Base-by-base conservation (phyloP, 2,113 vertebrate genomes). In the Salvelinus fontinalis region DNA sequence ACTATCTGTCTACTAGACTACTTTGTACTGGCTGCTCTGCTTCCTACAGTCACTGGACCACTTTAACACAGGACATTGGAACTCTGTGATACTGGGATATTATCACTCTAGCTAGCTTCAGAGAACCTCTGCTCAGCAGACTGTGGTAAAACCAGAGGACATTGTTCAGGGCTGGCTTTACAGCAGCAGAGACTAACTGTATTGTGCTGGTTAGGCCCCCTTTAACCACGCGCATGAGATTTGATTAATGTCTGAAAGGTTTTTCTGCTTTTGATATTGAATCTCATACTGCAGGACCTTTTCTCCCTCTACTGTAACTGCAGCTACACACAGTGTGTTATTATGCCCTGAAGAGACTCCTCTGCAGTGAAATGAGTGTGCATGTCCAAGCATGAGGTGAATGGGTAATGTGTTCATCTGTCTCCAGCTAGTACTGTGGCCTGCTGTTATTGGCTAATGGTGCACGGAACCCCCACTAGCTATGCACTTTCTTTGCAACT, bases 201-300 rank as follows among this genome's bases (percentile, higher is more conserved):
- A 62, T 62, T 62, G n/a, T 22, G 5, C n/a, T 62, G 3, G n/a
- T 24, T 24, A 62, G 2, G n/a, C n/a, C 60, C 66, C 73, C 73
- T 79, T 88, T 81, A 83, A 81, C 82, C 82, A 75, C 69, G 64
- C 84, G 82, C 81, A 83, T 77, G 88, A 89, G 88, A 90, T 89
- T 83, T 86, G 83, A 81, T 79, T 77, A 76, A 82, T 86, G 80
- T 79, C 81, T 82, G 84, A 79, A 64, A 72, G 78, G 84, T 81
- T 89, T 34, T 44, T 44, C 86, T 77, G 81, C 80, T 26, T 79
- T 68, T 75, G 69, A 75, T 44, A 67, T 54, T 76, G 65, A 65
- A 91, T 86, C 71, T 85, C 84, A 86, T 87, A 85, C 89, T 85
- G n/a, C 74, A 79, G 81, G 70, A 11, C 68, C 27, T 34, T 67